phyloP scores from a whole-genome alignment of 1,140 invertebrate genomes.

The Triops cancriformis region DNA sequence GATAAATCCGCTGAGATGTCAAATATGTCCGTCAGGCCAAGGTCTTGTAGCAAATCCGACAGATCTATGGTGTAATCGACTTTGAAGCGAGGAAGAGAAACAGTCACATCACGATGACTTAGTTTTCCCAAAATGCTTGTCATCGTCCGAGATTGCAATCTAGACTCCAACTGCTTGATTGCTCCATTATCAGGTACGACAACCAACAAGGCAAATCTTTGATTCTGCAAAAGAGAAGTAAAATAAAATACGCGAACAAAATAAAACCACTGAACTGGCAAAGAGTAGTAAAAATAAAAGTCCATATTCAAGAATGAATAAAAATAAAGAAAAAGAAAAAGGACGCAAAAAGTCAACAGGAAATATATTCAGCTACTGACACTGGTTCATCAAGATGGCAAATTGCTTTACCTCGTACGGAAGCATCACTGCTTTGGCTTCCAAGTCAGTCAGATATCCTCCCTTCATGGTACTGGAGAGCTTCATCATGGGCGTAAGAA shows the following conservation, averaged over 20 bases:
- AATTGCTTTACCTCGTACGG: conserved; percentile 22
- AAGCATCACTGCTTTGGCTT: conserved; percentile 23
- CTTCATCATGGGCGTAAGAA: conserved; percentile 14
- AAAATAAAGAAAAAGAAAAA: too few relatives aligned
- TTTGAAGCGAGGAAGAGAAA: conserved; percentile 24
- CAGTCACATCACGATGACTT: conserved; percentile 22
- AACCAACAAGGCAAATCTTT: conserved; percentile 19
- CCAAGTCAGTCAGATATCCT: conserved; percentile 15
- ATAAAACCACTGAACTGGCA: too few relatives aligned
- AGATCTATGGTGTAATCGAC: conserved; percentile 21
- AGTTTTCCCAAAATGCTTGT: conserved; percentile 20
- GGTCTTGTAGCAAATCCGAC: conserved; percentile 38
- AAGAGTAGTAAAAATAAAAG: too few relatives aligned
- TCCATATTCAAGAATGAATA: too few relatives aligned
- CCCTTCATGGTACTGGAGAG: conserved; percentile 16
- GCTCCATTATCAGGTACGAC: conserved; percentile 20
- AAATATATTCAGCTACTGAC: not conserved
- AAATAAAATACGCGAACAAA: too few relatives aligned
- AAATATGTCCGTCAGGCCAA: conserved; percentile 65
- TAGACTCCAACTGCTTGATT: conserved; percentile 12
- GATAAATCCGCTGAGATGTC: conserved; percentile 50
- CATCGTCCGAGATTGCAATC: not conserved
- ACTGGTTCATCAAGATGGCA: not conserved
- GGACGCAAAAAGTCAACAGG: not conserved
- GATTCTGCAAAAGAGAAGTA: conserved; percentile 17